These are phyloP conservation scores for Meandrusa payeni DNA, from an alignment of 2,888 invertebrate genomes.

Conservation along the genomic window DNA sequence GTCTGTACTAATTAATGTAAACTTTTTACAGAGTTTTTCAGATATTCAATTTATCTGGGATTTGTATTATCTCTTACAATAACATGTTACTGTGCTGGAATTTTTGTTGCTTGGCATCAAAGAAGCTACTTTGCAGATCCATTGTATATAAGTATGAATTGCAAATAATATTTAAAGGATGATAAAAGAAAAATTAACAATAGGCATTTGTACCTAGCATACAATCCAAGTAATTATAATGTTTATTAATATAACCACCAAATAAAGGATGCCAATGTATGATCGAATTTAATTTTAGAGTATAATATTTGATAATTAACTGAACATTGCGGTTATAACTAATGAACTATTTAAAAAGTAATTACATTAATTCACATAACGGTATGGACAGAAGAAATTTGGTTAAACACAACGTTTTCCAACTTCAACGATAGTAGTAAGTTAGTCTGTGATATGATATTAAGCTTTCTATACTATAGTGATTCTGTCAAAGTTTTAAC, in stretches of 20 bases:
- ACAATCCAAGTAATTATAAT: too few species aligned
- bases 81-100: conserved; percentile 80
- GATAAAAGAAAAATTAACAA: background rate
- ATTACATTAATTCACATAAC: conserved; percentile 9
- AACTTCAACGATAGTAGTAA: too few species aligned
- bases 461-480: background rate
- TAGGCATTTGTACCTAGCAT: too few species aligned
- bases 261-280: too few species aligned
- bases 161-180: background rate
- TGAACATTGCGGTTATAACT: conserved; percentile 1
- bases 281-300: too few species aligned
- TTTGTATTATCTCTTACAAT: conserved; percentile 78
- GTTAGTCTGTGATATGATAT: background rate
- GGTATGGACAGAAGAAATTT: background rate
- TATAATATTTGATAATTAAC: too few species aligned
- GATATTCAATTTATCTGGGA: conserved; percentile 80
- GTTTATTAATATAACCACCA: too few species aligned
- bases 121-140: conserved; percentile 48
- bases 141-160: conserved; percentile 32
- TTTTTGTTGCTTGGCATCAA: conserved; percentile 74
- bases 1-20: too few species aligned
- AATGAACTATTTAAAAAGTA: conserved; percentile 6
- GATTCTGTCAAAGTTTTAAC: conserved; percentile 4
- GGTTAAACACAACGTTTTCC: too few species aligned
- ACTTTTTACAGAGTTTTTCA: conserved; percentile 70